Base-by-base conservation (phyloP, 1,140 invertebrate species). In the Patella vulgata region DNA sequence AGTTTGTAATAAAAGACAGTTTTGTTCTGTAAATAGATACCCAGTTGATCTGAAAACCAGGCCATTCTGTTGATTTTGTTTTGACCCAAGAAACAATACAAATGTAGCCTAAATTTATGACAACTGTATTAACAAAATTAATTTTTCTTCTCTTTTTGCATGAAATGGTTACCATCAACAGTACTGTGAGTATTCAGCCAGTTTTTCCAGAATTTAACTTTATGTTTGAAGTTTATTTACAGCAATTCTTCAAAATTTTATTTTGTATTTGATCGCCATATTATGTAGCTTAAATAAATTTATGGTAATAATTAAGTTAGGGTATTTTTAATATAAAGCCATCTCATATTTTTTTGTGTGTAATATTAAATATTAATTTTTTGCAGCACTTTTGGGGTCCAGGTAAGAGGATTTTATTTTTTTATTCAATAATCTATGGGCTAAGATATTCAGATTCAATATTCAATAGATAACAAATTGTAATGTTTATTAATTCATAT, bases 301-400 rank as follows among this genome's bases (percentile, higher is more conserved):
- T 44, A 23, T 23, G n/a, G 42, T 44, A 5, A 19, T 23, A n/a
- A 19, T n/a, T 23, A n/a, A 19, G 9, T 44, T 19, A n/a, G n/a
- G 23, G 23, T 23, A 44, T 44, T n/a, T 44, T 23, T 44, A n/a
- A n/a, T 12, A n/a, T 19, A 19, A n/a, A 44, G 42, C 9, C n/a
- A n/a, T 19, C n/a, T 44, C 23, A 48, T 14, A 17, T n/a, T 14
- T 2, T 11, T 3, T 28, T 25, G 11, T 48, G 14, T 3, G 11
- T 28, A 25, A 14, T 17, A 48, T 21, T 48, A 3, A 2, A 65
- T 62, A n/a, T 58, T 67, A 36, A 63, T 64, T 53, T 62, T 59
- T 78, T 77, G 6, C 69, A 85, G 83, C 86, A 87, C 71, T 87
- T 87, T 67, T 86, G 85, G 85, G 86, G 86, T 23, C 85, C 85